Evolutionary conservation across 2,113 vertebrate genomes (phyloP).

Genomic region (Prionailurus bengalensis): DNA sequence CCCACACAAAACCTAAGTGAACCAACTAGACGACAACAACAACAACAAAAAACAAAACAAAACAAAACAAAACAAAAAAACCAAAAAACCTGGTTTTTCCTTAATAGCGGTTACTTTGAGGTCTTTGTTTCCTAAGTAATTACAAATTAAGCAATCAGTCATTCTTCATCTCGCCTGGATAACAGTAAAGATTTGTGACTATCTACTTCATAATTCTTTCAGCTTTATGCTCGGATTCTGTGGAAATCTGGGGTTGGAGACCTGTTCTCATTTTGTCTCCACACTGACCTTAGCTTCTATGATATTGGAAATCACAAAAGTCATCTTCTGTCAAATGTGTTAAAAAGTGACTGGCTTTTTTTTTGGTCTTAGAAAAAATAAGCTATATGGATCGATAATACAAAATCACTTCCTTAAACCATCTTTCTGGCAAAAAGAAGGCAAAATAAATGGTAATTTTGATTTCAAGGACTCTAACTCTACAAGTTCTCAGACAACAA

Average conservation of each 20-base stretch:
- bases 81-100: neutral
- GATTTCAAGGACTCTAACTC: neutral
- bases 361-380: constrained; percentile 10
- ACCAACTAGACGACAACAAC: neutral
- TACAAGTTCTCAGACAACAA: constrained; percentile 1
- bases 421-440: constrained; percentile 10
- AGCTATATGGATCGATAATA: neutral
- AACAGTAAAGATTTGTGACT: neutral
- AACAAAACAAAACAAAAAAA: neutral
- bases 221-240: neutral
- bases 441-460: constrained; percentile 10
- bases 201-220: neutral
- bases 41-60: too few relatives aligned
- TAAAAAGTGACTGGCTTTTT: neutral
- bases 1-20: neutral
- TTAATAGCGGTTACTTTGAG: neutral
- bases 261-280: neutral
- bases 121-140: constrained; percentile 6
- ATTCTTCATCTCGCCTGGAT: neutral
- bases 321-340: neutral
- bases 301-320: neutral
- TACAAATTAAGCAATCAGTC: neutral
- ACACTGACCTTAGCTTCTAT: neutral
- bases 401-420: constrained; percentile 8
- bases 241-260: neutral